A percentile compares a stretch with the other conserved stretches of the same genome.
Evolutionary conservation across 2,113 vertebrate species (phyloP).

Genomic region (Sapajus apella): DNA sequence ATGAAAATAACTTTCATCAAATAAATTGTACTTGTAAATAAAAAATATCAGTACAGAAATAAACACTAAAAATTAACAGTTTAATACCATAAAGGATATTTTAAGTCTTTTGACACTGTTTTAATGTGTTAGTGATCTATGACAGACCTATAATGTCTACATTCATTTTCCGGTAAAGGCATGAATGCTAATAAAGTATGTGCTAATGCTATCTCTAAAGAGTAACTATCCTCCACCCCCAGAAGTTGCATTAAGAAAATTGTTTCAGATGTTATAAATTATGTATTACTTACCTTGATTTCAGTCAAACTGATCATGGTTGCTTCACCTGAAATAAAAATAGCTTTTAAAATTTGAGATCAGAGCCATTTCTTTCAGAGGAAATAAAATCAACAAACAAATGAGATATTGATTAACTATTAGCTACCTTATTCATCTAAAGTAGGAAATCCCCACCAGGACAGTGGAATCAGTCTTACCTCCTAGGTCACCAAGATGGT

Average conservation of each 20-base stretch:
- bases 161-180: constrained; percentile 69
- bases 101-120: constrained; percentile 38
- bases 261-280: constrained; percentile 77
- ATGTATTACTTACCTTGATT: constrained; percentile 61
- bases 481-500: background rate
- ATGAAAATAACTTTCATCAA: constrained; percentile 27
- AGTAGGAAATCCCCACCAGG: background rate
- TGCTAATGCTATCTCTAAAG: constrained; percentile 72
- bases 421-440: background rate
- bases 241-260: constrained; percentile 71
- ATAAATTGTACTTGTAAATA: constrained; percentile 43
- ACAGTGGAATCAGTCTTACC: background rate
- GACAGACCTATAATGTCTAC: constrained; percentile 70
- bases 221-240: constrained; percentile 68
- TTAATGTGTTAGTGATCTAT: constrained; percentile 57
- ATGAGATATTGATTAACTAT: background rate
- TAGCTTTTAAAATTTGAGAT: background rate
- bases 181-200: constrained; percentile 76
- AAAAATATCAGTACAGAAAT: background rate
- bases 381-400: constrained; percentile 57
- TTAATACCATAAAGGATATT: background rate
- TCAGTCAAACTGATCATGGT: constrained; percentile 71
- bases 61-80: background rate
- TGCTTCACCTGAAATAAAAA: constrained; percentile 63
- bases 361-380: background rate